Evolutionary conservation across 2,113 vertebrate genomes (phyloP), one percentile per base, ranked within the genome.

Genomic region (Electrona antarctica): DNA sequence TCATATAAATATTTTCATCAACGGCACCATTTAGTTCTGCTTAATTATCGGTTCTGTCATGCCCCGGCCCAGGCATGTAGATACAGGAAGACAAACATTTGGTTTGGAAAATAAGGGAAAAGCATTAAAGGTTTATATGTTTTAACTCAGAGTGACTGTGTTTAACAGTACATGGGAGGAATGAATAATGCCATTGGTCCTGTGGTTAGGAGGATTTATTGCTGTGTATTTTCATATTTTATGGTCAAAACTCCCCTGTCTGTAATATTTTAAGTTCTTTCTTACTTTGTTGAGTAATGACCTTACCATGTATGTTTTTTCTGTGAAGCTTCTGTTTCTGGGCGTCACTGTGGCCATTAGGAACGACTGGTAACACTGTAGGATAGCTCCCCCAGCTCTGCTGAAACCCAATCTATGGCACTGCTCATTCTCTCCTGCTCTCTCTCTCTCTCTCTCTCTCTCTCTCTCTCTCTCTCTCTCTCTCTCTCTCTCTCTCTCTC

Each of bases 41-140:
- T 75, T 79, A 84, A 87, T 91, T 86, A 81, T 89, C 61, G 64
- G 78, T 71, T 78, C 76, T 87, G 82, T 84, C 82, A 29, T 77
- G 60, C 69, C 76, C 60, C 45, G 48, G 69, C 61, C 64, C 70
- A 81, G 83, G 41, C 68, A 54, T 81, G 75, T 85, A 80, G 85
- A 88, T 88, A 73, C 89, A 91, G 88, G 86, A 92, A 92, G 89
- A 86, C 77, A 88, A 92, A 92, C 84, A 90, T 92, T 93, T 90
- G 41, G 73, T 77, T 90, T 92, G 90, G 89, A 92, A 88, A 89
- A 89, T 88, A 82, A 82, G 84, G 84, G 63, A 78, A 89, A 92
- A 87, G 78, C 87, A 84, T 89, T 90, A 89, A 89, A 91, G 82
- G 84, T 90, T 92, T 90, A 88, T 90, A 88, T 85, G 83, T 88